Percentiles rank a stretch among this genome's conserved stretches.
phyloP scores from a whole-genome alignment of 2,113 vertebrate species.

The Proteles cristata region DNA sequence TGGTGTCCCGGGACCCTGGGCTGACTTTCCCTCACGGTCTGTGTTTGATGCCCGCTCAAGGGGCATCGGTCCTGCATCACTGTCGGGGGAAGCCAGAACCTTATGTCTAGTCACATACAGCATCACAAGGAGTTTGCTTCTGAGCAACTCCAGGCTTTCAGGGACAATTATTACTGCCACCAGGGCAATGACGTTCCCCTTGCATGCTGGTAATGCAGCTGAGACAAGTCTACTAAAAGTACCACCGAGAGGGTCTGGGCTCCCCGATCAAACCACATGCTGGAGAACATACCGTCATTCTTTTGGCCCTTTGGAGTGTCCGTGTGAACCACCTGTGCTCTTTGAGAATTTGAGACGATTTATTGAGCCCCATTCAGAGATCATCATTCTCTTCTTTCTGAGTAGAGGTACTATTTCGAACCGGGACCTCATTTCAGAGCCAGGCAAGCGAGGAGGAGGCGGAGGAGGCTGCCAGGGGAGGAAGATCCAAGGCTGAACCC shows the following conservation, averaged over 20 bases:
- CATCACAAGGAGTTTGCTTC: background rate
- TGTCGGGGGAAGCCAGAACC: background rate
- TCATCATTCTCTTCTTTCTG: background rate
- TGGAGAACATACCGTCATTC: fast-evolving
- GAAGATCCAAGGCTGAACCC: background rate
- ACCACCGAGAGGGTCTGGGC: background rate
- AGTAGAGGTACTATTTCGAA: background rate
- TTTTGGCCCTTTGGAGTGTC: background rate
- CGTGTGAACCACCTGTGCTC: background rate
- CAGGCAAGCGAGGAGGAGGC: background rate
- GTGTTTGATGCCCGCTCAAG: background rate
- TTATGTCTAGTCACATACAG: background rate
- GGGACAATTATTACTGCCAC: background rate
- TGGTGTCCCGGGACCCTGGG: background rate
- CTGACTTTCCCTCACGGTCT: conserved; percentile 54
- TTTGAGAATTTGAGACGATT: background rate
- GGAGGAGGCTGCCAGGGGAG: background rate
- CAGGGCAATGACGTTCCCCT: background rate
- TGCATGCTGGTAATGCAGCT: background rate
- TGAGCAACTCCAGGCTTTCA: background rate
- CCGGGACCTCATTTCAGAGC: background rate
- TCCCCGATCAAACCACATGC: background rate
- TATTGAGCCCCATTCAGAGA: background rate
- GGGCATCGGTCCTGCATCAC: background rate
- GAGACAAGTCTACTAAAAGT: background rate